A percentile compares a stretch with the other conserved stretches of the same genome.
Conservation (phyloP, 2,797 vertebrate genomes). For the Neopelma chrysocephalum region DNA sequence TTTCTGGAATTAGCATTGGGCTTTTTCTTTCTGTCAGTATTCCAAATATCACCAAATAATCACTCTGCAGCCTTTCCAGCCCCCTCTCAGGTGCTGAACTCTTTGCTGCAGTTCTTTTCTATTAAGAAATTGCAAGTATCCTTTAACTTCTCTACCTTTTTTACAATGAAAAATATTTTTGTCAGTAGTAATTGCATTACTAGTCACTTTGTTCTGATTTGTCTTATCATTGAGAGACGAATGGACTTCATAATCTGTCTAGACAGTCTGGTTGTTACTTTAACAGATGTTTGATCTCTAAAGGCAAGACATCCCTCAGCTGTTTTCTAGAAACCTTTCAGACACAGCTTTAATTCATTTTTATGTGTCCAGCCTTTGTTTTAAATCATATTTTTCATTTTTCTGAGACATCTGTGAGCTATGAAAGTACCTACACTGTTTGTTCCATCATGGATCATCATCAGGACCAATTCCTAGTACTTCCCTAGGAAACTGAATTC, state of each 20-base stretch:
- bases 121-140: not conserved
- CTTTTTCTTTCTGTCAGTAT: not conserved
- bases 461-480: not conserved
- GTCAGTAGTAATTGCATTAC: slow-evolving; percentile 48
- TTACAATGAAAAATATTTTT: slow-evolving; percentile 43
- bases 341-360: slow-evolving; percentile 25
- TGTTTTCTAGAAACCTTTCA: slow-evolving; percentile 22
- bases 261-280: slow-evolving; percentile 31
- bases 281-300: slow-evolving; percentile 54
- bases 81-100: not conserved
- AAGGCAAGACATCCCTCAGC: slow-evolving; percentile 34
- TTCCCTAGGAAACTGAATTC: not conserved
- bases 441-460: not conserved
- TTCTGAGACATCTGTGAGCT: not conserved
- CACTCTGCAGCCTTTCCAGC: not conserved
- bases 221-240: not conserved
- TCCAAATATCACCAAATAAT: not conserved
- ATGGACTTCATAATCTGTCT: slow-evolving; percentile 39
- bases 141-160: not conserved
- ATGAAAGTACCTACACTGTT: not conserved
- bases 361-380: slow-evolving; percentile 34
- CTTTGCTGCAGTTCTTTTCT: not conserved
- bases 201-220: slow-evolving; percentile 29
- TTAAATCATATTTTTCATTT: slow-evolving; percentile 38
- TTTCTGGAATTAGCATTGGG: not conserved